Conservation (phyloP, 2,113 vertebrate genomes). For the Elephantulus edwardii region DNA sequence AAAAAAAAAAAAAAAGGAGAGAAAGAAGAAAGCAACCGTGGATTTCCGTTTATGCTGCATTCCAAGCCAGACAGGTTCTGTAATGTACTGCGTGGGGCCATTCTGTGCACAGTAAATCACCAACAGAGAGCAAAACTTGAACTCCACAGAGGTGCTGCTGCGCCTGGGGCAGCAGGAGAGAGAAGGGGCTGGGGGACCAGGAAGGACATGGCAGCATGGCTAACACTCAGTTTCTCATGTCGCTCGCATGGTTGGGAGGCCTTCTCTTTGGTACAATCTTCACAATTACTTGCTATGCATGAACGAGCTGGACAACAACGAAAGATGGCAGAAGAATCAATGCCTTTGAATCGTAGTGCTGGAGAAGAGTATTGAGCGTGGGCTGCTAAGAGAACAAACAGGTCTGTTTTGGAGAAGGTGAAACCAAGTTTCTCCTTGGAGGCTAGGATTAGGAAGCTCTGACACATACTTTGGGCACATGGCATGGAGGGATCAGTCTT, state of each 20-base stretch:
- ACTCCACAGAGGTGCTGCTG: neutral
- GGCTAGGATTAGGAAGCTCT: too few relatives aligned
- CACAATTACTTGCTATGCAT: too few relatives aligned
- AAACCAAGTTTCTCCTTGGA: too few relatives aligned
- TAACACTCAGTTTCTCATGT: neutral
- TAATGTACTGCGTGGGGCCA: neutral
- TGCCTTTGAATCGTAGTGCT: too few relatives aligned
- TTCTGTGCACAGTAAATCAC: fast-evolving
- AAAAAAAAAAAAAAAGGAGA: neutral
- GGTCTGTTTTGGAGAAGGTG: too few relatives aligned
- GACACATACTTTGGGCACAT: too few relatives aligned
- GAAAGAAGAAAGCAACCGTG: neutral
- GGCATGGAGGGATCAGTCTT: too few relatives aligned
- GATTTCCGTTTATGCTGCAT: fast-evolving
- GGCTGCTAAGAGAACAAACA: too few relatives aligned
- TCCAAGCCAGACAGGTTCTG: neutral
- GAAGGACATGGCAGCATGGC: neutral
- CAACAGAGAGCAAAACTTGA: neutral
- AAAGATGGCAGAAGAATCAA: too few relatives aligned
- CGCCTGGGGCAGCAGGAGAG: neutral
- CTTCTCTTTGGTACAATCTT: too few relatives aligned
- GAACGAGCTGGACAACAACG: too few relatives aligned
- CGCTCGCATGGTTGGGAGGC: fast-evolving
- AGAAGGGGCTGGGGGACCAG: fast-evolving
- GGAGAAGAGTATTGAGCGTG: too few relatives aligned